A percentile compares a stretch with the other conserved stretches of the same genome.
Conservation (phyloP, 2,888 invertebrate species). For the Drosophila mercatorum region DNA sequence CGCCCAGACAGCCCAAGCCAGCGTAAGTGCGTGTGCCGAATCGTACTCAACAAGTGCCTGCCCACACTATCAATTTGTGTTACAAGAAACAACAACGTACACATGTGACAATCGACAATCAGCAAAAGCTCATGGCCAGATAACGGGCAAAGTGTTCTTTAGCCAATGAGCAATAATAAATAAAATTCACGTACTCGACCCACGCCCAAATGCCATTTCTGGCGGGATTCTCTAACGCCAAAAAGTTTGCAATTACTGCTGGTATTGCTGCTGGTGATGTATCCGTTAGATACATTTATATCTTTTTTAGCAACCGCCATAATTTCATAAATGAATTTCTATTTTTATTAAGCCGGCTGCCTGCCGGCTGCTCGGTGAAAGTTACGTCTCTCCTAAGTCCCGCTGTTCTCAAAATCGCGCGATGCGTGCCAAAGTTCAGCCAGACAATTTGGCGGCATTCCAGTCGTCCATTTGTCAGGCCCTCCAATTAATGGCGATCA, state of each 20-base stretch:
- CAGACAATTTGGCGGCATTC: constrained; percentile 33
- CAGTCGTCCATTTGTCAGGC: constrained; percentile 5
- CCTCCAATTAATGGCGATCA: constrained; percentile 23
- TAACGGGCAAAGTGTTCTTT: constrained; percentile 39
- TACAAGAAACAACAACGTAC: constrained; percentile 12
- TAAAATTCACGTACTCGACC: constrained; percentile 55
- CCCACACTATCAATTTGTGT: constrained; percentile 25
- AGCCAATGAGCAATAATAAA: constrained; percentile 18
- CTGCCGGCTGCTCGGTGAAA: constrained; percentile 36
- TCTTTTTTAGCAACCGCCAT: constrained; percentile 29
- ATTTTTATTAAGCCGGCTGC: constrained; percentile 28
- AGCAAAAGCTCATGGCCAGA: constrained; percentile 35
- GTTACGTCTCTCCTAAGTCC: constrained; percentile 20
- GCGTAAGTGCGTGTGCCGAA: constrained; percentile 53
- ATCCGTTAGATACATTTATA: constrained; percentile 47
- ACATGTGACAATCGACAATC: constrained; percentile 25
- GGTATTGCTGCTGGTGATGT: constrained; percentile 17
- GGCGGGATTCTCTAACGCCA: constrained; percentile 21
- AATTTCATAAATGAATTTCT: constrained; percentile 47
- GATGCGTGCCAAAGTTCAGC: constrained; percentile 58
- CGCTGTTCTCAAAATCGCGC: constrained; percentile 27
- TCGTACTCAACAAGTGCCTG: constrained; percentile 29
- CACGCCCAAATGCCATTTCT: constrained; percentile 55
- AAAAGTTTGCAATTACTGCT: constrained; percentile 23
- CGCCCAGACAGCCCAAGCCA: constrained; percentile 58